These are phyloP conservation scores for Heliornis fulica DNA, from an alignment of 2,113 vertebrate genomes.

Conservation along the genomic window DNA sequence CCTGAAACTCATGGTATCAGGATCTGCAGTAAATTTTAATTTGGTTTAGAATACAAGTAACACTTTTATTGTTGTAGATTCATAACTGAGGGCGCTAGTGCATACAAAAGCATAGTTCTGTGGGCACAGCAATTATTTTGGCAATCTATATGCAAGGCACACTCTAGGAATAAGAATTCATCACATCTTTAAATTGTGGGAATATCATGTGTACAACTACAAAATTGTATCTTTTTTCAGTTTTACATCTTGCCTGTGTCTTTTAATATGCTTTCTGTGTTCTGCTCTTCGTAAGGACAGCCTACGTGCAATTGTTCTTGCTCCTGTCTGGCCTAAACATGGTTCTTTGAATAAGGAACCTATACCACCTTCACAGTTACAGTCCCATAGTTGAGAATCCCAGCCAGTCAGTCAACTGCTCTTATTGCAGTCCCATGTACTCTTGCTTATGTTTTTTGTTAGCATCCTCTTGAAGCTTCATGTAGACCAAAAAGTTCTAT, in stretches of 20 bases:
- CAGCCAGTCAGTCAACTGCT: not conserved
- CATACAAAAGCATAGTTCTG: not conserved
- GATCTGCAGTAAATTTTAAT: not conserved
- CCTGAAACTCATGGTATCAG: not conserved
- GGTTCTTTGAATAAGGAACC: not conserved
- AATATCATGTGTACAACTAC: not conserved
- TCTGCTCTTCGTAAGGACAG: not conserved
- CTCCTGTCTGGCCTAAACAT: not conserved
- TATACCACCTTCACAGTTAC: not conserved
- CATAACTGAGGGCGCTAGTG: not conserved
- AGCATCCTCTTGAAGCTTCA: not conserved
- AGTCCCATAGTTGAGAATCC: not conserved
- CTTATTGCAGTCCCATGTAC: fast-evolving
- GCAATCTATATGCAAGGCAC: not conserved
- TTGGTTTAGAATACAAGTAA: not conserved
- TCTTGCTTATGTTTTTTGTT: not conserved
- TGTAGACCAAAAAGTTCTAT: not conserved
- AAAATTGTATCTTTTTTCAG: not conserved
- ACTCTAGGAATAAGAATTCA: not conserved
- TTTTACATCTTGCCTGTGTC: not conserved
- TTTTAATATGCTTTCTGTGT: not conserved
- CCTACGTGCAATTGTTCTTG: not conserved
- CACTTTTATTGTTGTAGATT: not conserved
- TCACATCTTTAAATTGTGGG: not conserved
- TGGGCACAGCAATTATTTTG: not conserved